Evolutionary conservation across 2,888 invertebrate genomes (phyloP), one percentile per base, ranked within the genome.

Genomic region (Dastarcus helophoroides): DNA sequence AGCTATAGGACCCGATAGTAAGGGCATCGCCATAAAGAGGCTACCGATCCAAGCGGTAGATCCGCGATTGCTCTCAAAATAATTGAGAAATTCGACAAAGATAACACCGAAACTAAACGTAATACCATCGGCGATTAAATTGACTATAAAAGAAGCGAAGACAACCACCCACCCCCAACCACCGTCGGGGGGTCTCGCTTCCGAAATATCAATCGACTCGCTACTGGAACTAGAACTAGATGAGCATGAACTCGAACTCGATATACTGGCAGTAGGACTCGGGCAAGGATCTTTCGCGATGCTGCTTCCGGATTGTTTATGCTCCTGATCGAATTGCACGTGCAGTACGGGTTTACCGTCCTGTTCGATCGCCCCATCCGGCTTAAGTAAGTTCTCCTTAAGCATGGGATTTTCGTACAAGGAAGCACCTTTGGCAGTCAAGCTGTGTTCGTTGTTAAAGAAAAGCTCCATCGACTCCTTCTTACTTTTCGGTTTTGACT

Each of bases 151-250:
- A 0, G 88, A 79, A 13, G 86, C 86, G 37, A 80, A 76, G 1
- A 91, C 90, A 29, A 93, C 75, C 15, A 91, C 80, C 91, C 91
- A 93, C 3, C 90, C 90, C 81, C 83, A 90, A 8, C 90, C 89
- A 6, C 88, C 89, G 58, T 90, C 89, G 2, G 86, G 88, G 1
- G 82, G 78, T 11, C 76, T 64, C 1, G 77, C 73, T 54, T 79
- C 79, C 4, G 77, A 67, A 27, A 73, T 69, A 7, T 70, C 69
- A 23, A 76, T 66, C 35, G 74, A 75, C 34, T 74, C 73, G 41
- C 73, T 73, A 3, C 72, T 72, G 26, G 69, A 69, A 25, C 68
- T 68, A 35, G 68, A 63, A 37, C 54, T 50, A 28, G 54, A 50
- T 6, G 44, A 40, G 38, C 76, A 5, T 31, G 31, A 28, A 41